phyloP scores from a whole-genome alignment of 2,888 invertebrate species.

The Harpalus rubripes region DNA sequence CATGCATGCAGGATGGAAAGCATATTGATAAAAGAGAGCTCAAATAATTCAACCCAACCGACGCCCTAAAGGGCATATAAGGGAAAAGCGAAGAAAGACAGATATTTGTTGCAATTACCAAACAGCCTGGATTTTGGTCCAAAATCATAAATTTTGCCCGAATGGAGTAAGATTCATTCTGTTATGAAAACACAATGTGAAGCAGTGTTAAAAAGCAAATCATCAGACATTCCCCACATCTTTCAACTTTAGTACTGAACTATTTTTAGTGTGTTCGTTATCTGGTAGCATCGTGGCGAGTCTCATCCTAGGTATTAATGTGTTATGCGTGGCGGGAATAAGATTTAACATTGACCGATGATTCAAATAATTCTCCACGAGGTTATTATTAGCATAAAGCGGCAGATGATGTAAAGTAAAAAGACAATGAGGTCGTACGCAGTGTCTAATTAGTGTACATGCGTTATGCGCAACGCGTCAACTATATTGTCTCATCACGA shows the following conservation, averaged over 20 bases:
- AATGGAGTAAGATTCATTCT: not conserved
- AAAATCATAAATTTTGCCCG: not conserved
- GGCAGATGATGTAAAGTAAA: conserved; percentile 48
- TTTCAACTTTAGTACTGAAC: not conserved
- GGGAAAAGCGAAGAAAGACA: no score
- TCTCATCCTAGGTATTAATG: conserved; percentile 19
- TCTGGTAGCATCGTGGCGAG: conserved; percentile 18
- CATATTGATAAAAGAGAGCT: no score
- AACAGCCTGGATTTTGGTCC: no score
- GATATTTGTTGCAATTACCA: no score
- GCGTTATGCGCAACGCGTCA: conserved; percentile 27
- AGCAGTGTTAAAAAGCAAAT: conserved; percentile 7
- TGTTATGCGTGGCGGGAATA: conserved; percentile 50
- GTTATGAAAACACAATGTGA: conserved; percentile 6
- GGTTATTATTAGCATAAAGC: conserved; percentile 56
- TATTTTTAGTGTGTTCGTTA: conserved; percentile 35
- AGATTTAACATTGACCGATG: conserved; percentile 65
- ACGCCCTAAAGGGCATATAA: no score
- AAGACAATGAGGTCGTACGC: conserved; percentile 50
- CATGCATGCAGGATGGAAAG: no score
- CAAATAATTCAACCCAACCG: no score
- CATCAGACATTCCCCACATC: conserved; percentile 33
- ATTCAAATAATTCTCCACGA: conserved; percentile 64
- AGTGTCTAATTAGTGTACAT: conserved; percentile 48
- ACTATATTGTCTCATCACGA: conserved; percentile 32